Evolutionary conservation across 1,140 invertebrate species (phyloP), one percentile per base, ranked within the genome.

Genomic region (Magallana angulata): DNA sequence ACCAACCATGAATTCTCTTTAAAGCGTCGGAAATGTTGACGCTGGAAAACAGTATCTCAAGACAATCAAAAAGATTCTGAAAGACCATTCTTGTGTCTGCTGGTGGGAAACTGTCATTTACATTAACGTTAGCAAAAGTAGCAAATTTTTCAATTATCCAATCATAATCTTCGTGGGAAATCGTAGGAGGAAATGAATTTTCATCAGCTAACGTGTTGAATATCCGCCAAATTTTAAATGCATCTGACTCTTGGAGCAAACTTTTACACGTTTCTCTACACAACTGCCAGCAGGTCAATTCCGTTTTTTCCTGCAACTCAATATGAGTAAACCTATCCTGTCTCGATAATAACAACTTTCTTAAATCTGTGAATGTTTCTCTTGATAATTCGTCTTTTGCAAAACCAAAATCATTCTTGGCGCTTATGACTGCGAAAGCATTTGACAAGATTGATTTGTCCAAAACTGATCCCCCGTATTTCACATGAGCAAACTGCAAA

Each of bases 1-100:
- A 16, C 84, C 85, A 87, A 16, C 48, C 18, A 18, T 89, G 68
- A 5, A 86, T 30, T 14, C 81, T 62, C 60, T n/a, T 64, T 64
- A 18, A n/a, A 18, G 60, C 60, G 16, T 64, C 14, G 16, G 60
- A n/a, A 64, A 64, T n/a, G 7, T 5, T n/a, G 6, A 7, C 18
- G 18, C 5, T n/a, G 6, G 12, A n/a, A 64, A 64, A 64, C 12
- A 64, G 60, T n/a, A 16, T 64, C 18, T 64, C 60, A 7, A 64
- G 60, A 64, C 60, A 64, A 18, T n/a, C 14, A 6, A 64, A 18
- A 64, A 64, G 16, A 1, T 5, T 18, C 18, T 14, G 14, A 64
- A 64, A 64, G 16, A 18, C 7, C 60, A 64, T 14, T 18, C 16
- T 18, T n/a, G 60, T 64, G 18, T 14, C 1, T 64, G 16, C 60